Base-by-base conservation (phyloP, 2,113 vertebrate genomes). In the Oceanites oceanicus region DNA sequence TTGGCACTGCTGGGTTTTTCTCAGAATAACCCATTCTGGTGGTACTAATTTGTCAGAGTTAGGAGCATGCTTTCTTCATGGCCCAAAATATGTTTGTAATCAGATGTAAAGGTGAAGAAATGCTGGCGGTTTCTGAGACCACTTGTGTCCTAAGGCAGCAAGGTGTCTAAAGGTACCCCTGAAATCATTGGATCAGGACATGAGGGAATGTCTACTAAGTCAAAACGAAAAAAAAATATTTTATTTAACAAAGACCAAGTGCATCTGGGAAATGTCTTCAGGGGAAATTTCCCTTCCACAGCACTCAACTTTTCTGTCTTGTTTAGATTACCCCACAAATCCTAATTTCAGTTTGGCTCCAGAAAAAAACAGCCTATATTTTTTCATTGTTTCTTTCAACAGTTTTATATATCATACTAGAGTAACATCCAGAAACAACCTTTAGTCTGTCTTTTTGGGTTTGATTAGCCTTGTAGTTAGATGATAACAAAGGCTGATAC, bases 81-180 rank as follows among this genome's bases (percentile, higher is more conserved):
- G 10, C 9, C 13, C 13, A 21, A 68, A 81, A 56, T 63, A 17
- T 12, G 26, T 38, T 40, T 50, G 5, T 23, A 91, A 72, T 29
- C 42, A 74, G 17, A 58, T 4, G 12, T 7, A 94, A 89, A 67
- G 30, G 6, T 40, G 22, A 77, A 75, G 30, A 79, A 90, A 79
- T 23, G 17, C 4, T 63, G 14, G 11, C 11, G 0, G 7, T 25
- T 94, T 94, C 72, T 0, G 0, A 68, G 27, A 21, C 13, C 3
- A 6, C 27, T 67, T 59, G 4, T 77, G 21, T 55, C 29, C 68
- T 59, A 49, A 47, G 34, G 47, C 16, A 88, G 20, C 7, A 74
- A 86, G 14, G 19, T 77, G 2, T 74, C 73, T 61, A 76, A 63
- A 65, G 26, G 29, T 47, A 72, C 13, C 25, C 17, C 38, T 71